These are phyloP conservation scores for Omphaloscelis lunosa DNA, from an alignment of 2,888 invertebrate species.

Conservation along the genomic window DNA sequence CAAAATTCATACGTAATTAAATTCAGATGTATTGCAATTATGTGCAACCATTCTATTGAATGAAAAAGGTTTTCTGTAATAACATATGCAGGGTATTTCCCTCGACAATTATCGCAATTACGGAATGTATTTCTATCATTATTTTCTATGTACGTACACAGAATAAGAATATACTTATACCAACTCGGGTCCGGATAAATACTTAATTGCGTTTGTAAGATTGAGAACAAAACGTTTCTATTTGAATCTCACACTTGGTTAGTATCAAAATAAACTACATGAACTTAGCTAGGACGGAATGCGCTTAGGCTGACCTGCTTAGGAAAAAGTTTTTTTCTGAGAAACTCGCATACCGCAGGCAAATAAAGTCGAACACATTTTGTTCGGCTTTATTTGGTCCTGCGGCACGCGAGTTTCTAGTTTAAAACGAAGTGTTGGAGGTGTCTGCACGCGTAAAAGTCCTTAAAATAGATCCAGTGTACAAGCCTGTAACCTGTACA, in stretches of 20 bases:
- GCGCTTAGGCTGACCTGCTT: not conserved
- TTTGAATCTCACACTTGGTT: not conserved
- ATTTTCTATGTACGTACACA: not conserved
- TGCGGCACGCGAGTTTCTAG: no score
- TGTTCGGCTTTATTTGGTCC: no score
- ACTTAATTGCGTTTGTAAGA: conserved; percentile 8
- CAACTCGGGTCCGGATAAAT: not conserved
- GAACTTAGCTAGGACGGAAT: not conserved
- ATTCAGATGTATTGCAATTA: conserved; percentile 8
- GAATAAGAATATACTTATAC: not conserved
- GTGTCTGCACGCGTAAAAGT: conserved; percentile 14
- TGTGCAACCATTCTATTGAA: not conserved
- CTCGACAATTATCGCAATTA: not conserved
- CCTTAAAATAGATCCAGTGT: conserved; percentile 18
- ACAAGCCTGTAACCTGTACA: conserved; percentile 9
- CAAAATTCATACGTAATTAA: conserved; percentile 1
- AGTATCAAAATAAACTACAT: not conserved
- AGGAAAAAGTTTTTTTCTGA: not conserved
- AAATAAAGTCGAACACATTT: conserved; percentile 7
- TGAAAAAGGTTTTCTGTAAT: not conserved
- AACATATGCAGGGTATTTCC: conserved; percentile 1
- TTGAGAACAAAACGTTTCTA: not conserved
- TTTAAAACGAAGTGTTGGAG: not conserved
- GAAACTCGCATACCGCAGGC: conserved; percentile 11
- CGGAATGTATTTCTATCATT: not conserved